Evolutionary conservation across 2,888 invertebrate genomes (phyloP).

Genomic region (Chaitophorus viminalis): DNA sequence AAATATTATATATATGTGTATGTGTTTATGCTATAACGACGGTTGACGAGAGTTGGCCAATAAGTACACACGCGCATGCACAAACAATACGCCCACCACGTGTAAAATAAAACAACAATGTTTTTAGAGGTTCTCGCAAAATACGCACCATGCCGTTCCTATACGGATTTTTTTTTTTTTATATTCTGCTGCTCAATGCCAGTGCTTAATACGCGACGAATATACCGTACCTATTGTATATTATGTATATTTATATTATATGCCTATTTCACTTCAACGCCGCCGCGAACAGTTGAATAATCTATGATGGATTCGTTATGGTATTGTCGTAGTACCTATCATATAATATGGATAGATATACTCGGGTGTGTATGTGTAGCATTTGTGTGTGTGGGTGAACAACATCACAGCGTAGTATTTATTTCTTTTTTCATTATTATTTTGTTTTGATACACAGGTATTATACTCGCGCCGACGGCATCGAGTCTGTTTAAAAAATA

Average conservation of each 20-base stretch:
- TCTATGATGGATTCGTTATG: constrained; percentile 48
- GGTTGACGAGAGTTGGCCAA: constrained; percentile 51
- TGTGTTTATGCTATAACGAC: neutral
- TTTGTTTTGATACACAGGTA: neutral
- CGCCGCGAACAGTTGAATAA: constrained; percentile 33
- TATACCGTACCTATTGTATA: too few relatives aligned
- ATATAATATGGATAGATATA: neutral
- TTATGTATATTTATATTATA: neutral
- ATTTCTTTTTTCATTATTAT: neutral
- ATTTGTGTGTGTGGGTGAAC: constrained; percentile 2
- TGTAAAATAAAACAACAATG: constrained; percentile 12
- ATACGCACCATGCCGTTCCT: neutral
- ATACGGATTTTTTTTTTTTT: too few relatives aligned
- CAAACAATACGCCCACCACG: constrained; percentile 28
- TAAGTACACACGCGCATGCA: neutral
- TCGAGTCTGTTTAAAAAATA: neutral
- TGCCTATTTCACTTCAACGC: neutral
- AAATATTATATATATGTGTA: neutral
- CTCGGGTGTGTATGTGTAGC: neutral
- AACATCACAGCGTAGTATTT: neutral
- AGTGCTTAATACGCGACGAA: neutral
- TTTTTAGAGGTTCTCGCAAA: neutral
- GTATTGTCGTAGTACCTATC: neutral
- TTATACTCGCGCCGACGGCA: neutral
- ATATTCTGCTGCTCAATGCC: neutral